Base-by-base conservation (phyloP, 2,797 vertebrate genomes). In the Brotula barbata region DNA sequence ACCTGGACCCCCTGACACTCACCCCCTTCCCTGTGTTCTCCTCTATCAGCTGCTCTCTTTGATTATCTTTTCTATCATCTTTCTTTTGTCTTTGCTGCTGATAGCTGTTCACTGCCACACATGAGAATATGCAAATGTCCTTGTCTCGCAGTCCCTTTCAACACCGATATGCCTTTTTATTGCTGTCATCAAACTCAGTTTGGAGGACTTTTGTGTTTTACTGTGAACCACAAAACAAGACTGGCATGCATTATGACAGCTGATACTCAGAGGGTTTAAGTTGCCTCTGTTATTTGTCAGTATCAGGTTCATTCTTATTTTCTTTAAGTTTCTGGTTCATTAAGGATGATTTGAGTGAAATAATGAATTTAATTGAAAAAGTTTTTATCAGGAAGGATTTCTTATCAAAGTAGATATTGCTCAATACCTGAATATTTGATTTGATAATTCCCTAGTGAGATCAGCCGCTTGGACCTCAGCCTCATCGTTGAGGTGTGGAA, bases 401-500 rank as follows among this genome's bases (percentile, higher is more conserved):
- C 9, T 36, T 13, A n/a, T 6, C 7, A 41, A 43, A 8, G n/a
- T 25, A 64, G 6, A 62, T 16, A 37, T 49, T 34, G 19, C 16
- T 37, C 68, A 2, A 64, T 37, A 34, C 42, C 22, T 50, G 3
- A 53, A 41, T 47, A 2, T 5, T 25, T 44, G 7, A 0, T 69
- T 36, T 75, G 2, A 25, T 25, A 48, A 48, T 43, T 57, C 7
- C 12, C 73, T 80, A 99, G 97, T 78, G 97, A 99, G 89, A 99
- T 99, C 90, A 99, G 88, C 86, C 93, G 90, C 3, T 84, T 98
- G 88, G 97, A 99, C 83, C 91, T 99, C 22, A 95, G 97, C 51
- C 92, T 99, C 22, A 95, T 95, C 37, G 94, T 99, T 69, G 97
- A 99, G 83, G 95, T 99, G 36, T 99, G 97, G 97, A 97, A 99